A percentile compares a stretch with the other conserved stretches of the same genome.
Evolutionary conservation across 2,113 vertebrate species (phyloP).

Genomic region (Diphyllodes magnificus): DNA sequence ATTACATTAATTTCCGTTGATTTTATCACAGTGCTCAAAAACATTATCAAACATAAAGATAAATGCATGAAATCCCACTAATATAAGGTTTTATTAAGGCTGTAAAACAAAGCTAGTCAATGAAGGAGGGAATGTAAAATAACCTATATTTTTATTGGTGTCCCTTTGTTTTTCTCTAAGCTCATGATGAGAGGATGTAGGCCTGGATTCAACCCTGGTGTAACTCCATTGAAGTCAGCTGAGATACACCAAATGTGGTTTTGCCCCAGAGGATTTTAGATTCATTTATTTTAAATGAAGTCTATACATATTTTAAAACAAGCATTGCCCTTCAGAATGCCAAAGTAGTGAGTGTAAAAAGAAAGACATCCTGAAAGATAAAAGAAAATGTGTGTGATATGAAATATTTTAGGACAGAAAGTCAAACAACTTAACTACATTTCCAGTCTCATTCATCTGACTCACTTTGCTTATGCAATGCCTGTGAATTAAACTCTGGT

Average conservation of each 20-base stretch:
- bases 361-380: conserved; percentile 13
- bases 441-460: background rate
- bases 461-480: background rate
- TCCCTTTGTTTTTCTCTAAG: background rate
- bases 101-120: background rate
- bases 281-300: conserved; percentile 56
- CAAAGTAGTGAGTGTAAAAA: background rate
- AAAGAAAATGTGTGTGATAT: background rate
- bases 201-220: conserved; percentile 1
- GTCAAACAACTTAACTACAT: background rate
- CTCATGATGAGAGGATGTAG: background rate
- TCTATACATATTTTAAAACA: conserved; percentile 56
- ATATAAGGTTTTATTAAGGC: background rate
- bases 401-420: background rate
- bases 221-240: background rate
- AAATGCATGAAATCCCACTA: background rate
- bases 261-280: conserved; percentile 9
- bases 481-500: background rate
- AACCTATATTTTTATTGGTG: background rate
- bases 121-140: background rate
- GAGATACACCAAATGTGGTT: background rate
- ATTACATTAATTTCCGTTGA: background rate
- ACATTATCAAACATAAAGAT: background rate
- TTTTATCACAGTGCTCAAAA: conserved; percentile 10
- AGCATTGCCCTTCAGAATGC: conserved; percentile 49